Percentiles rank a stretch among this genome's conserved stretches.
phyloP scores from a whole-genome alignment of 2,888 invertebrate species.

The Tenthredo distinguenda region DNA sequence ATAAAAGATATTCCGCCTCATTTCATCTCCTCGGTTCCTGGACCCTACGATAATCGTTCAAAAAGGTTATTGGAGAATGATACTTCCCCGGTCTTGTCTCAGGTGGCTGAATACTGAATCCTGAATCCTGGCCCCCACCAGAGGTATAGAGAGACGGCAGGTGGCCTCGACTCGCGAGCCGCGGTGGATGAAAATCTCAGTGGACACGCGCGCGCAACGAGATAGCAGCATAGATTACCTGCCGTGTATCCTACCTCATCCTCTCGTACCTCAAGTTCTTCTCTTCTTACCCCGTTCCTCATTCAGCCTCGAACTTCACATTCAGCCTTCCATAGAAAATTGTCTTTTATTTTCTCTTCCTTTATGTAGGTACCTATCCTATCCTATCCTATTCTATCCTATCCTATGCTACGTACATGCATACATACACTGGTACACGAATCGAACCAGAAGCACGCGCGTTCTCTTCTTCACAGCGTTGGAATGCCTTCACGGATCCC shows the following conservation, averaged over 20 bases:
- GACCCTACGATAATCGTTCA: neutral
- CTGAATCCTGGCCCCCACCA: neutral
- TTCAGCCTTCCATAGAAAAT: constrained; percentile 37
- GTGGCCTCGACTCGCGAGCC: constrained; percentile 72
- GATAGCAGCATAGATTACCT: constrained; percentile 74
- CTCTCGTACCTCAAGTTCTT: neutral
- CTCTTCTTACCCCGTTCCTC: neutral
- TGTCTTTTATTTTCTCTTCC: neutral
- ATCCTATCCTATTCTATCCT: constrained; percentile 57
- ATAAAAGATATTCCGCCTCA: neutral
- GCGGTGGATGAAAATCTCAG: constrained; percentile 73
- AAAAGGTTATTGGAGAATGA: neutral
- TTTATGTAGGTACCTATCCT: constrained; percentile 55
- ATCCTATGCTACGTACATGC: constrained; percentile 54
- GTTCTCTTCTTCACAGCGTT: neutral
- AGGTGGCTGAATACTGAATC: neutral
- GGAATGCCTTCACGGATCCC: constrained; percentile 46
- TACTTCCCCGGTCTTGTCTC: neutral
- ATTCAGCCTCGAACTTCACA: constrained; percentile 63
- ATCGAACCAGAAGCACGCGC: constrained; percentile 26
- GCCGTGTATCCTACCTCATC: constrained; percentile 14
- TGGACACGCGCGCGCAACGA: constrained; percentile 76
- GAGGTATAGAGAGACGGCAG: constrained; percentile 65
- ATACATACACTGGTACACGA: neutral
- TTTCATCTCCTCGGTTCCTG: neutral